Base-by-base conservation (phyloP, 2,113 vertebrate genomes). In the Calcarius ornatus region DNA sequence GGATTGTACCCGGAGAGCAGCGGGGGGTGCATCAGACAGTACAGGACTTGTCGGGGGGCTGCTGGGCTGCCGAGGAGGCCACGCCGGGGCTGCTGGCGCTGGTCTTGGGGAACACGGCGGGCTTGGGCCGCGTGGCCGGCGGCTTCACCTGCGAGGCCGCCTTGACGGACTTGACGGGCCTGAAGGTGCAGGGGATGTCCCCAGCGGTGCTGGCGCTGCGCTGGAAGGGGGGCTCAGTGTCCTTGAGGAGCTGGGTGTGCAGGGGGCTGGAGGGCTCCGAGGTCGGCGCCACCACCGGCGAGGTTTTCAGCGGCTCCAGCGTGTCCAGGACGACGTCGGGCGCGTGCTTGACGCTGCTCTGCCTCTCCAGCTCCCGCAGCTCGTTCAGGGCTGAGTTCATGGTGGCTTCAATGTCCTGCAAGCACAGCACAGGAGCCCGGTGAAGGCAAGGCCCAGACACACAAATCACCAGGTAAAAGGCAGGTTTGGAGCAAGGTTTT, bases 251-350 rank as follows among this genome's bases (percentile, higher is more conserved):
- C 87, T 99, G 99, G 15, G 99, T 97, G 97, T 99, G 99, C 91
- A 99, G 98, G 10, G 99, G 99, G 94, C 99, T 99, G 96, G 99
- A 99, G 38, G 99, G 99, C 95, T 99, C 99, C 0, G 99, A 99
- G 2, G 98, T 98, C 82, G 98, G 98, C n/a, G 98, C 96, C 92
- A 98, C 95, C 88, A 98, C 84, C 1, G 97, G 98, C 15, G 98
- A 98, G 0, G 98, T 98, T 94, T 99, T 99, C 89, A 99, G 97
- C 69, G 99, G 99, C 97, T 99, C 99, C 98, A 99, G 97, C 16
- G 99, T 99, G 98, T 99, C 99, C 19, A 99, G 98, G 47, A 99
- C 99, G 65, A 99, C 99, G 5, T 99, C 99, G 0, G 99, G 99
- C 2, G 99, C 82, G 94, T 99, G 99, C 92, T 99, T 99, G 8